A percentile compares a stretch with the other conserved stretches of the same genome.
Evolutionary conservation across 64 coral and sea anemone species (phyloP).

Genomic region (Montipora foliosa): DNA sequence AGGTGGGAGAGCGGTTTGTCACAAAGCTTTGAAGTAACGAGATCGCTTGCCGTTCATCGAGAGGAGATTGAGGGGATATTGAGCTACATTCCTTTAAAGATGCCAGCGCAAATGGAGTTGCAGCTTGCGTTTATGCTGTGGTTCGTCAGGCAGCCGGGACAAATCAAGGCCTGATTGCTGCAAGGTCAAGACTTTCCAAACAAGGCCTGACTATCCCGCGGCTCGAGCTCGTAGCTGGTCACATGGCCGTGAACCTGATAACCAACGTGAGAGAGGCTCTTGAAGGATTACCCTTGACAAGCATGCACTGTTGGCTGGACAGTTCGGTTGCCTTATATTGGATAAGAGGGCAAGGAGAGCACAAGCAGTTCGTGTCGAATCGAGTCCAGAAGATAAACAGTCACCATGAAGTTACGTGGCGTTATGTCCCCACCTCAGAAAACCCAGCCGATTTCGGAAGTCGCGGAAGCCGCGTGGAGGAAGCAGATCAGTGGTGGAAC

Average conservation of each 20-base stretch:
- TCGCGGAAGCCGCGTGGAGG: not conserved
- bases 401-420: not conserved
- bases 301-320: slow-evolving; percentile 23
- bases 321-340: slow-evolving; percentile 27
- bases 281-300: not conserved
- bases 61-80: no score
- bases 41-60: not conserved
- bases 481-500: not conserved
- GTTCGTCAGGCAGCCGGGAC: not conserved
- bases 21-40: no score
- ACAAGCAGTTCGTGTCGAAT: not conserved
- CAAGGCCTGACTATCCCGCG: slow-evolving; percentile 43
- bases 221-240: slow-evolving; percentile 5
- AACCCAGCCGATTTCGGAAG: slow-evolving; percentile 15
- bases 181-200: slow-evolving; percentile 14
- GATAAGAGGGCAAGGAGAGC: slow-evolving; percentile 12
- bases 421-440: not conserved
- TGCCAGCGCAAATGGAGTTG: no score
- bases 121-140: no score
- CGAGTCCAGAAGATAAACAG: not conserved
- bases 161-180: slow-evolving; percentile 6
- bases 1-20: no score
- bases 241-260: slow-evolving; percentile 28
- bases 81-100: no score
- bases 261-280: not conserved